phyloP scores from a whole-genome alignment of 1,140 invertebrate genomes.

The Drosophila hydei region DNA sequence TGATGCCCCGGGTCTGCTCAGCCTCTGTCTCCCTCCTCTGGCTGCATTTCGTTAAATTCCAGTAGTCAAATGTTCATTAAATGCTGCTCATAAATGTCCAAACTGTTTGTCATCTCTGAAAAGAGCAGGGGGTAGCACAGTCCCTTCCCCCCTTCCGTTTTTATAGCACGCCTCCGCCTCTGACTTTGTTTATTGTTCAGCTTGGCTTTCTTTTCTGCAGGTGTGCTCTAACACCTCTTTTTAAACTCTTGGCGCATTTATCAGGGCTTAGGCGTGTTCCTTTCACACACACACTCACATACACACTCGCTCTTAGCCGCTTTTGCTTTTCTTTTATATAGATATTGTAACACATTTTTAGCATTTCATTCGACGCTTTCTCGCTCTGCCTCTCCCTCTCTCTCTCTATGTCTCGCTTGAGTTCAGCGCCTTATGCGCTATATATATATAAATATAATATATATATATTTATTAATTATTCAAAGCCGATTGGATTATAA shows the following conservation, averaged over 20 bases:
- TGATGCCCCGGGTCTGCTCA: not conserved
- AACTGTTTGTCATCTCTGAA: conserved; percentile 78
- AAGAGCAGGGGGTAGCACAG: not conserved
- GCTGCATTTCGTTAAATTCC: conserved; percentile 69
- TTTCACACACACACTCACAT: conserved; percentile 26
- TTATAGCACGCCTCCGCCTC: conserved; percentile 30
- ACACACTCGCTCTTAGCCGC: conserved; percentile 29
- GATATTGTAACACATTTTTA: conserved; percentile 68
- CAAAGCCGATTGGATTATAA: conserved; percentile 84
- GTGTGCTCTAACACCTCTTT: conserved; percentile 53
- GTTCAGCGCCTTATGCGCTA: conserved; percentile 67
- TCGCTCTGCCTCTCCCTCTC: conserved; percentile 17
- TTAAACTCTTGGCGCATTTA: conserved; percentile 63
- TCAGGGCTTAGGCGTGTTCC: conserved; percentile 67
- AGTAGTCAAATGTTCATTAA: conserved; percentile 84
- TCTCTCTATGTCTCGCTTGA: conserved; percentile 4
- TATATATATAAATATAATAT: conserved; percentile 22
- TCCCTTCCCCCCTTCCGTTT: not conserved
- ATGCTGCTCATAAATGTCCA: conserved; percentile 80
- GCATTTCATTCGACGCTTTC: conserved; percentile 76
- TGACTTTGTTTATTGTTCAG: conserved; percentile 22
- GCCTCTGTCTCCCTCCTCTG: not conserved
- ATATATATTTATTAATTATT: conserved; percentile 84
- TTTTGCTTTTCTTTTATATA: conserved; percentile 53
- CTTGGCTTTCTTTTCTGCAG: conserved; percentile 58